phyloP scores from a whole-genome alignment of 92 coral and sea anemone genomes.

The Epizoanthus rinbou region DNA sequence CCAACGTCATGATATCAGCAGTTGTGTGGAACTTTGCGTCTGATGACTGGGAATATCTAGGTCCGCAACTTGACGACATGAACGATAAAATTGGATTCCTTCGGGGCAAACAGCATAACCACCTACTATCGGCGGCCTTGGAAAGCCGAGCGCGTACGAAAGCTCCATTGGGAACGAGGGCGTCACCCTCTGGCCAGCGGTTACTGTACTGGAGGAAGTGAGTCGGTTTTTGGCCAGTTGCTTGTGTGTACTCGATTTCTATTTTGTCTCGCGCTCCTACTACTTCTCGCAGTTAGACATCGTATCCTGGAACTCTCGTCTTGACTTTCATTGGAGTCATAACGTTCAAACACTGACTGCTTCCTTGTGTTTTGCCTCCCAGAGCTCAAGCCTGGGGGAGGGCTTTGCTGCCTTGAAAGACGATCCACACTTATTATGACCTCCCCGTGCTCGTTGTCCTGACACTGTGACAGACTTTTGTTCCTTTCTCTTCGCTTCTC shows the following conservation, averaged over 20 bases:
- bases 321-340: conserved; percentile 4
- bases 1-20: too few relatives aligned
- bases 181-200: too few relatives aligned
- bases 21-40: too few relatives aligned
- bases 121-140: too few relatives aligned
- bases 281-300: conserved; percentile 8
- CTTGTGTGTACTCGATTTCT: neutral
- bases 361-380: neutral
- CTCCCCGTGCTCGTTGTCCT: conserved; percentile 13
- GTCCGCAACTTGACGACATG: too few relatives aligned
- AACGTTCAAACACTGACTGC: neutral
- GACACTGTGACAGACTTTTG: neutral
- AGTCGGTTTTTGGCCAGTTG: neutral
- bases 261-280: conserved; percentile 6
- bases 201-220: conserved; percentile 37
- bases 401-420: neutral
- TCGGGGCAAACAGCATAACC: too few relatives aligned
- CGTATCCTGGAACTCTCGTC: conserved; percentile 5
- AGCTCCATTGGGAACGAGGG: too few relatives aligned
- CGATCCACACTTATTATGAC: conserved; percentile 22
- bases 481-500: conserved; percentile 12
- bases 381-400: neutral
- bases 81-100: too few relatives aligned
- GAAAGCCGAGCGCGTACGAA: too few relatives aligned
- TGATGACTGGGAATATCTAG: too few relatives aligned